Base-by-base conservation (phyloP, 2,113 vertebrate species). In the Nannospalax galili region DNA sequence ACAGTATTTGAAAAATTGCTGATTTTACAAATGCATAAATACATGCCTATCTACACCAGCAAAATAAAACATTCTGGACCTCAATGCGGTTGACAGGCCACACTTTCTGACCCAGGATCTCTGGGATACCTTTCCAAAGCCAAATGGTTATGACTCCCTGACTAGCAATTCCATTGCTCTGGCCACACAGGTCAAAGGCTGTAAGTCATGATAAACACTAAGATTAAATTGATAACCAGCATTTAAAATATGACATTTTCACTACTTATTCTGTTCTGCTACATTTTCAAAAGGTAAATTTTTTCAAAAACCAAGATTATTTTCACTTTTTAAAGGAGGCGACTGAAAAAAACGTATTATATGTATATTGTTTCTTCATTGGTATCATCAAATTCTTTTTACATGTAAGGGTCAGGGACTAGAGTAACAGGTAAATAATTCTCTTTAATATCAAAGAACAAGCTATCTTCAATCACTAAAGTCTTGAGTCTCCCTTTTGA, bases 1-100 rank as follows among this genome's bases (percentile, higher is more conserved):
- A 96, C 96, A 96, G 93, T 93, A 97, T 89, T 91, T 94, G 75
- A 96, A 96, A 97, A 96, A 26, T 56, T 85, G 88, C 72, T 92
- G 94, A 93, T 92, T 97, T 97, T 96, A 97, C 94, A 97, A 97
- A 85, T 96, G 95, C 94, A 92, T 94, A 96, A 97, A 94, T 91
- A 87, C 95, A 97, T 98, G 97, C 97, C 97, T 97, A 97, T 98
- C 97, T 98, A 98, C 96, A 98, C 84, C 81, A 4, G 89, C 91
- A 96, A 97, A 96, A 96, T 64, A 95, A 96, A 97, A 91, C 52
- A 81, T 77, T 89, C 88, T 95, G 56, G 94, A 91, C 72, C 90
- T 81, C 91, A 62, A 87, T 84, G 84, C 35, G 88, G 58, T 69
- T n/a, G 45, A 89, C 22, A 85, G 80, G 75, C 32, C 84, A 67